phyloP scores from a whole-genome alignment of 1,140 invertebrate genomes.

The Tenebrio molitor region DNA sequence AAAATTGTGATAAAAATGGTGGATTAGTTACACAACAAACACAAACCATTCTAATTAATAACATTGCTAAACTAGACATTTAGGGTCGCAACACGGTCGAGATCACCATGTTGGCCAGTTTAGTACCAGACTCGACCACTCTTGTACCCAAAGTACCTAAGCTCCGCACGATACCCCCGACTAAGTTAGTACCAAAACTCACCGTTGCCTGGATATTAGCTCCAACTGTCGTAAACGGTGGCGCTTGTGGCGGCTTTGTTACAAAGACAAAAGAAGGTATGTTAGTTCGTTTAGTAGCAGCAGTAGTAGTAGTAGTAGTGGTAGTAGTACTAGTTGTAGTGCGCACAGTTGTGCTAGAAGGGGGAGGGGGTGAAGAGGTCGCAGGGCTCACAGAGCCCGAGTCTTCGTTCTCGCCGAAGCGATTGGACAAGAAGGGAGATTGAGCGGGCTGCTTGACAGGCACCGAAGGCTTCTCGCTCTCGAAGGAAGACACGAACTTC shows the following conservation, averaged over 20 bases:
- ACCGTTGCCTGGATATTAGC: conserved; percentile 50
- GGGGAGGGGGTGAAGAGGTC: conserved; percentile 19
- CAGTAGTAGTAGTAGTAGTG: conserved; percentile 19
- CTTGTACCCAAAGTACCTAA: conserved; percentile 57
- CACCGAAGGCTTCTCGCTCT: conserved; percentile 45
- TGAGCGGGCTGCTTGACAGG: neutral
- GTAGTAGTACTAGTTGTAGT: conserved; percentile 32
- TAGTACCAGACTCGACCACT: conserved; percentile 60
- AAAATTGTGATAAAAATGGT: conserved; percentile 32
- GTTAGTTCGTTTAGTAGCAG: conserved; percentile 37
- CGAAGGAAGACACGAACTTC: conserved; percentile 59
- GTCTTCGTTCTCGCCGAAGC: conserved; percentile 47
- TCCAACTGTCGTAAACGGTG: conserved; percentile 30
- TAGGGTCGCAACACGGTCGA: conserved; percentile 13
- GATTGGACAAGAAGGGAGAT: conserved; percentile 38
- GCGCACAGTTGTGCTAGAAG: conserved; percentile 21
- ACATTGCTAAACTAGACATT: conserved; percentile 16
- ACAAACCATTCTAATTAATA: conserved; percentile 22
- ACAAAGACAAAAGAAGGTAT: conserved; percentile 2
- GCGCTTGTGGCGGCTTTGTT: conserved; percentile 26
- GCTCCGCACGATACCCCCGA: conserved; percentile 55
- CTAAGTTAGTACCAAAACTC: conserved; percentile 57
- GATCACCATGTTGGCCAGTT: conserved; percentile 60
- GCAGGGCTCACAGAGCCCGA: conserved; percentile 1
- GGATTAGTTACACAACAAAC: conserved; percentile 20